phyloP scores from a whole-genome alignment of 2,113 vertebrate genomes.

The Tupaia tana region DNA sequence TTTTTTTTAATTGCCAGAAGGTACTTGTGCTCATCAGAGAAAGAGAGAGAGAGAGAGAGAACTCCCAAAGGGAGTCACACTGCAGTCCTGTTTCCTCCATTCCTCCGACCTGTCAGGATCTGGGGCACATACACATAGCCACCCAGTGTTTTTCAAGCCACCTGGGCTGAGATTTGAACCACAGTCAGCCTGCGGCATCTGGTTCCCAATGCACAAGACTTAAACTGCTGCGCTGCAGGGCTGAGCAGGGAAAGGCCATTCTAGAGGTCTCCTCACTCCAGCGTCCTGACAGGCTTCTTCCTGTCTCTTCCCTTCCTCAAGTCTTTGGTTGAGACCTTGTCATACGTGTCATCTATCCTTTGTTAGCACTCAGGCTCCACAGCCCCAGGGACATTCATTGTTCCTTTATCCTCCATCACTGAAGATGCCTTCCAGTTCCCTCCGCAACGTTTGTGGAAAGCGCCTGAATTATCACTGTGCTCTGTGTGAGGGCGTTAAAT shows the following conservation, averaged over 20 bases:
- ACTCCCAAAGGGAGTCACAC: too few species aligned
- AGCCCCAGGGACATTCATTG: not conserved
- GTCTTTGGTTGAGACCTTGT: not conserved
- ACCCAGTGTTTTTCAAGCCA: too few species aligned
- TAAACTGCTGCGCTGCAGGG: too few species aligned
- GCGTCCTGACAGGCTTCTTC: not conserved
- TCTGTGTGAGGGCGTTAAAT: not conserved
- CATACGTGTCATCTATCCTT: accelerated
- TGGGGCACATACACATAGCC: too few species aligned
- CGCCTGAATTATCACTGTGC: not conserved
- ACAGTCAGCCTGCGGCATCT: too few species aligned
- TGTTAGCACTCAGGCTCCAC: not conserved
- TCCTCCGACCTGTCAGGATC: too few species aligned
- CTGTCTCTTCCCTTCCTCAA: not conserved
- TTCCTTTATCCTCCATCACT: not conserved
- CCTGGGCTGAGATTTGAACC: too few species aligned
- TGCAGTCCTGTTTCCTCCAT: too few species aligned
- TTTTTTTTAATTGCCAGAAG: too few species aligned
- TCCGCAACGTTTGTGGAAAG: not conserved
- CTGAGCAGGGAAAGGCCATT: not conserved
- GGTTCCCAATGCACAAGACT: too few species aligned
- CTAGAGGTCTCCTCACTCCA: not conserved
- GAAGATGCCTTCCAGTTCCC: not conserved
- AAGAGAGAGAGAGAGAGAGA: too few species aligned
- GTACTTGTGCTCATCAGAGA: too few species aligned